phyloP scores from a whole-genome alignment of 1,140 invertebrate genomes.

The Drosophila kikkawai region DNA sequence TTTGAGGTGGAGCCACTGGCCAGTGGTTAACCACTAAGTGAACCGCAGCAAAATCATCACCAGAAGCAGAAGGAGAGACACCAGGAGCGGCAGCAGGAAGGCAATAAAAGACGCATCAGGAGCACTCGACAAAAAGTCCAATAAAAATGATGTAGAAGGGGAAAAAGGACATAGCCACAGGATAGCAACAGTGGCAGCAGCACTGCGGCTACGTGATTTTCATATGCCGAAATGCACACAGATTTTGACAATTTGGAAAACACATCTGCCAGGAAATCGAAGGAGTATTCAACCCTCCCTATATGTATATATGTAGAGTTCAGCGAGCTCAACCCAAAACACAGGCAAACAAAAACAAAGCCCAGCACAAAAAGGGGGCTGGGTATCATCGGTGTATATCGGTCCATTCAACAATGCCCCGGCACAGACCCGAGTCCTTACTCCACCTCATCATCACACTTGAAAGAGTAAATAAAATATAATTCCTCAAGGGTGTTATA shows the following conservation, averaged over 20 bases:
- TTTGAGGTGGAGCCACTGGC: constrained; percentile 10
- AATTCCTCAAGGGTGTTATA: constrained; percentile 84
- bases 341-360: constrained; percentile 4
- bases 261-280: constrained; percentile 80
- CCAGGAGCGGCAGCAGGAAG: not conserved
- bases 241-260: constrained; percentile 78
- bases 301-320: constrained; percentile 1
- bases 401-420: constrained; percentile 29
- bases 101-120: constrained; percentile 42
- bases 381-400: constrained; percentile 13
- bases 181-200: not conserved
- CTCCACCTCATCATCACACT: constrained; percentile 79
- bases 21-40: constrained; percentile 24
- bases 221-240: constrained; percentile 78
- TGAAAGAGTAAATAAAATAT: constrained; percentile 84
- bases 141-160: constrained; percentile 31
- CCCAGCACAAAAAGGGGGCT: constrained; percentile 1
- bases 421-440: constrained; percentile 10
- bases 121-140: constrained; percentile 11
- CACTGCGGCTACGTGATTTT: constrained; percentile 68
- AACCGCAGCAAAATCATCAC: constrained; percentile 9
- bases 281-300: constrained; percentile 57
- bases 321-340: constrained; percentile 12
- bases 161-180: too few species aligned
- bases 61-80: not conserved